A percentile compares a stretch with the other conserved stretches of the same genome.
Evolutionary conservation across 2,113 vertebrate genomes (phyloP).

Genomic region (Megaceryle torquata): DNA sequence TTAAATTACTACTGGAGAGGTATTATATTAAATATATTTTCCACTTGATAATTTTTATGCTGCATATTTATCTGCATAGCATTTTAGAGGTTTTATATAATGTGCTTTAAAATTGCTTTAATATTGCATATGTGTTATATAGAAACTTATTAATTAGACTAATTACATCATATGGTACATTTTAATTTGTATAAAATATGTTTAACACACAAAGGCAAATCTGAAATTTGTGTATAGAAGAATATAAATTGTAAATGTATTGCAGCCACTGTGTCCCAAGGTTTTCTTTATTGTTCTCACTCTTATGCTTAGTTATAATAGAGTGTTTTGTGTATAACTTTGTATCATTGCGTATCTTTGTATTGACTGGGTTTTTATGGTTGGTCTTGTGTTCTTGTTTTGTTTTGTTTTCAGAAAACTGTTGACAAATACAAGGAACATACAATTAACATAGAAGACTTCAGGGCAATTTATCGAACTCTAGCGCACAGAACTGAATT

Average conservation of each 20-base stretch:
- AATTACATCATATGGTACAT: neutral
- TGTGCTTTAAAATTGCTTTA: neutral
- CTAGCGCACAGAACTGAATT: conserved; percentile 70
- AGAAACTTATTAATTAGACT: neutral
- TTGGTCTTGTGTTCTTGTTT: neutral
- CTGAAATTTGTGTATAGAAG: neutral
- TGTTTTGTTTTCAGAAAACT: conserved; percentile 52
- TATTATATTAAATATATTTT: neutral
- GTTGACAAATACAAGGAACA: conserved; percentile 36
- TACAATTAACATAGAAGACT: conserved; percentile 71
- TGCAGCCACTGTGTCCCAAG: neutral
- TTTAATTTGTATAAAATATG: neutral
- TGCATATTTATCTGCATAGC: neutral
- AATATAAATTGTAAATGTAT: neutral
- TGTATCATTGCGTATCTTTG: neutral
- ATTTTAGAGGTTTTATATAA: neutral
- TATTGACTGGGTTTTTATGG: neutral
- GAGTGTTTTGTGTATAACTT: neutral
- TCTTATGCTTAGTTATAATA: neutral
- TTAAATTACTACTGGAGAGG: neutral
- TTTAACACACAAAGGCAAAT: neutral
- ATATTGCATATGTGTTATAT: neutral
- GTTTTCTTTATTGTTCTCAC: neutral
- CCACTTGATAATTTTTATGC: neutral
- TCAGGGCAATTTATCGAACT: conserved; percentile 69